Base-by-base conservation (phyloP, 1,140 invertebrate species). In the Pseudomyrmex dendroicus region DNA sequence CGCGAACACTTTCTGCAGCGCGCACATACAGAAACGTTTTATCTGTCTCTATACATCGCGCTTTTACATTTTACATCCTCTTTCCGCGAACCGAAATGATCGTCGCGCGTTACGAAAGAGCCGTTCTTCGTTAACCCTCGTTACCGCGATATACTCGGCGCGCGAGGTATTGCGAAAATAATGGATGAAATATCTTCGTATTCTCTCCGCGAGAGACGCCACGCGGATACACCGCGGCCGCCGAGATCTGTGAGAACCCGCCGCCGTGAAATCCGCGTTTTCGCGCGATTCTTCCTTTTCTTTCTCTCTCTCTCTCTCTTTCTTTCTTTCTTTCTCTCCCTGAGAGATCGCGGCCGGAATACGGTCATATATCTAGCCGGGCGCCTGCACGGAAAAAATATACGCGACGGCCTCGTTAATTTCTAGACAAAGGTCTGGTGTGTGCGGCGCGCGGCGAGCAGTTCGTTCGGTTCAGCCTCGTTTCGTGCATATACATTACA, bases 381-480 rank as follows among this genome's bases (percentile, higher is more conserved):
- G 63, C 63, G 74, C 15, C 54, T 72, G 54, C 22, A 59, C 66
- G 66, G 66, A 72, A 80, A 70, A 80, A 80, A 80, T 72, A 80
- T 72, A 46, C 64, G 54, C 76, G 54, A 72, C 66, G 54, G 54
- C 56, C 76, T 72, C 76, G 76, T 80, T 80, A 80, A 80, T 80
- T 80, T 70, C 44, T 54, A 80, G 54, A 80, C 66, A 50, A 72
- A 80, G 54, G 44, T 76, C 59, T 76, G 73, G 13, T 35, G 61
- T 35, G 61, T 35, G 25, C 10, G 25, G 44, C 56, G 72, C 10
- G 25, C 10, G 25, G 44, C 56, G 72, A 73, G 56, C 56, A 54
- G 72, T 67, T 66, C 73, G 76, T 46, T 59, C 56, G 17, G 62
- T 66, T 64, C 63, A 48, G 64, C 22, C 64, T 20, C 64, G 61